Evolutionary conservation across 2,113 vertebrate species (phyloP).

Genomic region (Prochilodus magdalenae): DNA sequence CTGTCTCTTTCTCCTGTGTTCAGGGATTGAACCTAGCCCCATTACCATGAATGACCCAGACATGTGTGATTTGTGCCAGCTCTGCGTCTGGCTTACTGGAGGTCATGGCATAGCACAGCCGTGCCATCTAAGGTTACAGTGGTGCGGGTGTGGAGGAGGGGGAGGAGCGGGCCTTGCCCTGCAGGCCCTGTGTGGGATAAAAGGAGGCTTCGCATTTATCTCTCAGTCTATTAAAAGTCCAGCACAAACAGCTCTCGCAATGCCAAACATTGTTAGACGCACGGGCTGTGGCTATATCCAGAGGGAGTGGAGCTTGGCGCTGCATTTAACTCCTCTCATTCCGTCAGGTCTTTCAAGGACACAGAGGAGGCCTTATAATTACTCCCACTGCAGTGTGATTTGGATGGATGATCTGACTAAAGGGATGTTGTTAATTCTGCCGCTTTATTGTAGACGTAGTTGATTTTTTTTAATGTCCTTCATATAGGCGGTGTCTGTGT

Average conservation of each 20-base stretch:
- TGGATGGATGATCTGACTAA: slow-evolving; percentile 45
- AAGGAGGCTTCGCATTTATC: slow-evolving; percentile 41
- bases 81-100: neutral
- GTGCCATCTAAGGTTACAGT: slow-evolving; percentile 34
- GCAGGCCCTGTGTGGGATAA: slow-evolving; percentile 37
- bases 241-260: slow-evolving; percentile 36
- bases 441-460: slow-evolving; percentile 45
- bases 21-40: neutral
- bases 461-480: slow-evolving; percentile 44
- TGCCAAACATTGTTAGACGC: slow-evolving; percentile 47
- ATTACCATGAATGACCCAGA: slow-evolving; percentile 14
- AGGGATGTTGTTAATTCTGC: slow-evolving; percentile 44
- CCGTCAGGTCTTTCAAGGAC: slow-evolving; percentile 46
- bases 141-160: neutral
- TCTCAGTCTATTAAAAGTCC: slow-evolving; percentile 42
- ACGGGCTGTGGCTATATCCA: slow-evolving; percentile 14
- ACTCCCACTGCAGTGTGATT: slow-evolving; percentile 41
- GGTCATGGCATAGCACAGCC: slow-evolving; percentile 10
- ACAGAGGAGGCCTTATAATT: slow-evolving; percentile 45
- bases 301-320: slow-evolving; percentile 31
- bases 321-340: slow-evolving; percentile 31
- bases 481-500: slow-evolving; percentile 26
- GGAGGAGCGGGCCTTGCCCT: neutral
- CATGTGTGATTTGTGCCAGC: neutral
- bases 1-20: neutral